Conservation (phyloP, 2,888 invertebrate genomes). For the Sthenelais limicola region DNA sequence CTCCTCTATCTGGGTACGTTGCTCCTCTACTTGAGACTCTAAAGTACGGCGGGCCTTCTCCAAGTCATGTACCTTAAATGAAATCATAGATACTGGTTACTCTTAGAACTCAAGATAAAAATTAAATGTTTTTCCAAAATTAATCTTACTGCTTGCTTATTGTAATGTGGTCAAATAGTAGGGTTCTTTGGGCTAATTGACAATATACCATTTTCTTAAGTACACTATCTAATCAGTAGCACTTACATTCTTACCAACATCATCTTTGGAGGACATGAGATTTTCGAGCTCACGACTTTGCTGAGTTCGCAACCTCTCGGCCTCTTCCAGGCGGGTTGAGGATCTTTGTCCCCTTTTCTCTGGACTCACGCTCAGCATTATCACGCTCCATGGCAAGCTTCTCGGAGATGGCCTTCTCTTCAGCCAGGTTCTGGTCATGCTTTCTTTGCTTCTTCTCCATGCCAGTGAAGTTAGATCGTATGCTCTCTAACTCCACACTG, state of each 20-base stretch:
- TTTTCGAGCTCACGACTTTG: slow-evolving; percentile 96
- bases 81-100: no score
- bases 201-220: background rate
- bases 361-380: slow-evolving; percentile 91
- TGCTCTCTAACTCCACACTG: slow-evolving; percentile 93
- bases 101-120: no score
- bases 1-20: slow-evolving; percentile 86
- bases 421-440: slow-evolving; percentile 86
- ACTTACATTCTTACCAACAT: slow-evolving; percentile 92
- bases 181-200: no score
- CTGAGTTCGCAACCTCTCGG: slow-evolving; percentile 87
- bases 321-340: slow-evolving; percentile 90
- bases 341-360: slow-evolving; percentile 97
- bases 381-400: slow-evolving; percentile 88
- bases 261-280: slow-evolving; percentile 95
- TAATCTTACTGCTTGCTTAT: no score
- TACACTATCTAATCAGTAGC: background rate
- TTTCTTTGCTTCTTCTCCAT: slow-evolving; percentile 98
- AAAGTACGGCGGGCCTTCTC: slow-evolving; percentile 97
- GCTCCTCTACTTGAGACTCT: slow-evolving; percentile 86
- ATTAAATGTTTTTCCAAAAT: no score
- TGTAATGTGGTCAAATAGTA: no score
- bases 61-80: slow-evolving; percentile 94
- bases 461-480: slow-evolving; percentile 87
- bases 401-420: slow-evolving; percentile 76